Base-by-base conservation (phyloP, 2,113 vertebrate genomes). In the Symphodus melops region DNA sequence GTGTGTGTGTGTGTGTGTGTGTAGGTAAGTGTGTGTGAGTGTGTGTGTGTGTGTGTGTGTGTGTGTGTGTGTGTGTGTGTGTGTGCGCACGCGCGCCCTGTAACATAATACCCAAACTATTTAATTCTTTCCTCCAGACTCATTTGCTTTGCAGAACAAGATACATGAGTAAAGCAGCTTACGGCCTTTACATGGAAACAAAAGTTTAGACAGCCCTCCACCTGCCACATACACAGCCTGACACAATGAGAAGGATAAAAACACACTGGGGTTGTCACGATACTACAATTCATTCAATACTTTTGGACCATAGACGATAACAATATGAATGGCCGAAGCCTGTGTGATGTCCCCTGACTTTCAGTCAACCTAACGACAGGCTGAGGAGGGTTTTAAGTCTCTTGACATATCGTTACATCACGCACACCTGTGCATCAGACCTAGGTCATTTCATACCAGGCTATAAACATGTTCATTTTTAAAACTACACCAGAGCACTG, bases 111-210 rank as follows among this genome's bases (percentile, higher is more conserved):
- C 19, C 52, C 17, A 10, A 77, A 69, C 67, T 39, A 61, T 42
- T 74, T 7, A 33, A 62, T 28, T 72, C 62, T 51, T 56, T 42
- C 57, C 41, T 56, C 20, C 58, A 23, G 42, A 66, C 14, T 49
- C 14, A 59, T 84, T 14, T 79, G 57, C 57, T 10, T 3, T 75
- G 53, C 68, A 71, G 53, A 69, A 69, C 51, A 74, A 75, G 65
- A 74, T 71, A 84, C 60, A 81, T 51, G 54, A 82, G 75, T 39
- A 85, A 91, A 90, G 76, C 73, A 78, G 82, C 77, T 90, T 83
- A 85, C 16, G 55, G 72, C 54, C 44, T 79, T 78, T 53, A 75
- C 46, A 64, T 71, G 68, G 58, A 66, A 87, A 88, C 72, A 81
- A 69, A 70, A 77, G 66, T 79, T 92, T 87, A 77, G 71, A 46